Conservation (phyloP, 2,888 invertebrate genomes). For the Micropterix aruncella region DNA sequence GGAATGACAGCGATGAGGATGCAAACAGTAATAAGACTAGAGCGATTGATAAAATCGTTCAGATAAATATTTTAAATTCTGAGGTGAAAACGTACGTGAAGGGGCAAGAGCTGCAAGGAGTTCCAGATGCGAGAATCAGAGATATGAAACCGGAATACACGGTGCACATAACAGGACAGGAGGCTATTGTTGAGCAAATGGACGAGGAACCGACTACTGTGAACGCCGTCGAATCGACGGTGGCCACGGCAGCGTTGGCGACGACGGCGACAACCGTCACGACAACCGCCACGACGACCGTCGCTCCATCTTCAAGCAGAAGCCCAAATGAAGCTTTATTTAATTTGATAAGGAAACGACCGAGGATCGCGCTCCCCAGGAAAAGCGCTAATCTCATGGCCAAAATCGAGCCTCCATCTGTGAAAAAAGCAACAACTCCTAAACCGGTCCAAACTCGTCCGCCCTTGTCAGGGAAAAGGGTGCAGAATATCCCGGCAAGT, state of each 20-base stretch:
- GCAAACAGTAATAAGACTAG: constrained; percentile 16
- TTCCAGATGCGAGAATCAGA: constrained; percentile 16
- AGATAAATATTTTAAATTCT: constrained; percentile 23
- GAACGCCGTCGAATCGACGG: constrained; percentile 2
- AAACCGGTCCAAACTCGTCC: background rate
- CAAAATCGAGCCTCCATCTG: constrained; percentile 24
- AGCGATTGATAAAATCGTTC: constrained; percentile 23
- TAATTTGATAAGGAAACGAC: constrained; percentile 19
- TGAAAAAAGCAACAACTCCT: constrained; percentile 12
- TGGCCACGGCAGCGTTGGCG: background rate
- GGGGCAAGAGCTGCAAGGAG: constrained; percentile 28
- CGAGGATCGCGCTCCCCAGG: constrained; percentile 30
- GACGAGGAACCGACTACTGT: constrained; percentile 13
- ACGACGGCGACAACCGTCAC: constrained; percentile 9
- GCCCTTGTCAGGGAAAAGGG: constrained; percentile 18
- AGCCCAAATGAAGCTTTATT: constrained; percentile 9
- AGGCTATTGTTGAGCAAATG: constrained; percentile 7
- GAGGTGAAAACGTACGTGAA: constrained; percentile 28
- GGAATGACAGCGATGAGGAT: constrained; percentile 4
- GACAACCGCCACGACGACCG: constrained; percentile 5
- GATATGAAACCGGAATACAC: constrained; percentile 20
- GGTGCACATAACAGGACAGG: constrained; percentile 3
- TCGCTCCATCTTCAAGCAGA: constrained; percentile 6
- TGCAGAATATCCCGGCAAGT: constrained; percentile 33
- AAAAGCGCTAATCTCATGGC: constrained; percentile 19